Evolutionary conservation across 2,888 invertebrate species (phyloP), one percentile per base, ranked within the genome.

Genomic region (Folsomia manolachei): DNA sequence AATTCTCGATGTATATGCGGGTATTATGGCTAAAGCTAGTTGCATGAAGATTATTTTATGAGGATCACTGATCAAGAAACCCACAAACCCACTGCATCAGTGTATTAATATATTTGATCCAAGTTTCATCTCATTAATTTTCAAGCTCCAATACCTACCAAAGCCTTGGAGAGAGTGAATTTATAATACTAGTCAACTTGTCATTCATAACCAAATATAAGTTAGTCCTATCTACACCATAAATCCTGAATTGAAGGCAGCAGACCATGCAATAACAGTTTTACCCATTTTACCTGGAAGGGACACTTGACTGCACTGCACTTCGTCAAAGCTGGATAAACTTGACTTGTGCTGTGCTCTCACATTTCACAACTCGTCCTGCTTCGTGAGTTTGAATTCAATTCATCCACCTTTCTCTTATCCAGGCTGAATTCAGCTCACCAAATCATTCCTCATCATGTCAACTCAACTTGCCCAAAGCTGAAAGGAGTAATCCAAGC

Each of bases 231-330:
- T n/a, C n/a, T n/a, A n/a, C n/a, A n/a, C n/a, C n/a, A n/a, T n/a
- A n/a, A n/a, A n/a, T n/a, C 39, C 39, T 4, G 7, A 39, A 39
- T 39, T 39, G 64, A 64, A 64, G 27, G 25, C 27, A 64, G 19
- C 52, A 25, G 39, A 63, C 25, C 63, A 63, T 23, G 7, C 21
- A 64, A 19, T 18, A n/a, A n/a, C 64, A 64, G 64, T 27, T 64
- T 18, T 64, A 64, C n/a, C n/a, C n/a, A 64, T 64, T 64, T 39
- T 27, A 27, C 14, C 64, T 64, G 19, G 52, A n/a, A 66, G 65
- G 27, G 24, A 51, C 23, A n/a, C 19, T 60, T n/a, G 11, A 24
- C 18, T 24, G 63, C 25, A 18, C n/a, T n/a, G n/a, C n/a, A n/a
- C n/a, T n/a, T n/a, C n/a, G n/a, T 61, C 21, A 61, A 23, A 61